Evolutionary conservation across 2,113 vertebrate genomes (phyloP).

Genomic region (Prochilodus magdalenae): DNA sequence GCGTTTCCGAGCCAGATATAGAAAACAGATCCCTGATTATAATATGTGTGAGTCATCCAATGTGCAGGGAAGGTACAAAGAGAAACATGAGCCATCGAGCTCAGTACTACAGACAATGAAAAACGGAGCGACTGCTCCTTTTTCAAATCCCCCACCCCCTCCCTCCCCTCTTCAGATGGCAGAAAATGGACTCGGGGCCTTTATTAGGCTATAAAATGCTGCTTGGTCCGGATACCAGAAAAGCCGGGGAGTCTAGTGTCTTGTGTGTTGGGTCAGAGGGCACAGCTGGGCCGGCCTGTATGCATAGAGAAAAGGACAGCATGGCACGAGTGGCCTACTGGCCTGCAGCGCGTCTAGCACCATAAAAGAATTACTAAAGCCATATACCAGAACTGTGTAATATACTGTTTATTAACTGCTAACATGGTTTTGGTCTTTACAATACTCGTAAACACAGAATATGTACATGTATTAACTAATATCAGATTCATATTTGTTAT

Average conservation of each 20-base stretch:
- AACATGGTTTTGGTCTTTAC: too few species aligned
- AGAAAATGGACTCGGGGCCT: slow-evolving; percentile 14
- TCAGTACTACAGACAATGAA: background rate
- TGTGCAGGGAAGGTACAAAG: slow-evolving; percentile 17
- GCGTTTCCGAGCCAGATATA: slow-evolving; percentile 53
- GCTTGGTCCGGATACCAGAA: background rate
- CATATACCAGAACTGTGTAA: background rate
- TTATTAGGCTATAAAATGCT: background rate
- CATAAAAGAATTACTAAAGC: background rate
- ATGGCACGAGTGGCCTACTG: slow-evolving; percentile 15
- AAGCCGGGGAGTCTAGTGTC: background rate
- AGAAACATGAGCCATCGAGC: slow-evolving; percentile 34
- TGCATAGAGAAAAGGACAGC: background rate
- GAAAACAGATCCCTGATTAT: slow-evolving; percentile 49
- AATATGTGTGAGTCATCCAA: slow-evolving; percentile 45
- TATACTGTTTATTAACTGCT: background rate
- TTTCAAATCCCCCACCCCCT: background rate
- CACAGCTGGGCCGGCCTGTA: slow-evolving; percentile 14
- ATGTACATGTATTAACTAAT: too few species aligned
- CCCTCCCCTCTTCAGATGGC: background rate
- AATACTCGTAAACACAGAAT: too few species aligned
- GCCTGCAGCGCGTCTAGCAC: background rate
- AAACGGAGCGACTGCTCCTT: background rate
- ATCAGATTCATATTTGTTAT: too few species aligned
- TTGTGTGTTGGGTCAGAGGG: slow-evolving; percentile 42